Evolutionary conservation across 2,888 invertebrate species (phyloP).

Genomic region (Melanophora roralis): DNA sequence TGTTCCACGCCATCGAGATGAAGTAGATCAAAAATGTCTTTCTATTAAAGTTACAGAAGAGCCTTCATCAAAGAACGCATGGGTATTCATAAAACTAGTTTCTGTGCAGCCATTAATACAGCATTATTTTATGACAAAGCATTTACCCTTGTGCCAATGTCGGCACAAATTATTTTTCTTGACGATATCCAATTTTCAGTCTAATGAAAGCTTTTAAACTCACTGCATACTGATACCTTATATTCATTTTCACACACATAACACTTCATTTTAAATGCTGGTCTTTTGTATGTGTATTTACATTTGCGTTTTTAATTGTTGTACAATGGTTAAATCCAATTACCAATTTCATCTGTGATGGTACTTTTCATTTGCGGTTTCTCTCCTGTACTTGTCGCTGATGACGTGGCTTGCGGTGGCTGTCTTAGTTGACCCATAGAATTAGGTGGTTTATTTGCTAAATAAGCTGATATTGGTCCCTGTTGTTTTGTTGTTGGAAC

Average conservation of each 20-base stretch:
- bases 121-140: background rate
- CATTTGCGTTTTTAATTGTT: slow-evolving; percentile 7
- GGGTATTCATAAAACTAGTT: background rate
- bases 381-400: too few species aligned
- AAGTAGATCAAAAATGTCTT: background rate
- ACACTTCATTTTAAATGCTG: slow-evolving; percentile 2
- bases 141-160: slow-evolving; percentile 39
- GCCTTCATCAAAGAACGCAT: background rate
- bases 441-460: too few species aligned
- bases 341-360: too few species aligned
- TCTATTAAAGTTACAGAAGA: background rate
- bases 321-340: background rate
- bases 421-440: too few species aligned
- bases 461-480: too few species aligned
- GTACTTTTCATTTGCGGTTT: too few species aligned
- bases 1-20: background rate
- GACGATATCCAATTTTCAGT: slow-evolving; percentile 41
- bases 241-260: slow-evolving; percentile 15
- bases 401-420: too few species aligned
- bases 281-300: background rate
- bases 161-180: slow-evolving; percentile 47
- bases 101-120: background rate
- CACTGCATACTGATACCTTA: slow-evolving; percentile 22
- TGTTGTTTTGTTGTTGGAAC: too few species aligned
- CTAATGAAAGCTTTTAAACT: slow-evolving; percentile 27